Evolutionary conservation across 2,888 invertebrate genomes (phyloP), one percentile per base, ranked within the genome.

Genomic region (Cheilosia pagana): DNA sequence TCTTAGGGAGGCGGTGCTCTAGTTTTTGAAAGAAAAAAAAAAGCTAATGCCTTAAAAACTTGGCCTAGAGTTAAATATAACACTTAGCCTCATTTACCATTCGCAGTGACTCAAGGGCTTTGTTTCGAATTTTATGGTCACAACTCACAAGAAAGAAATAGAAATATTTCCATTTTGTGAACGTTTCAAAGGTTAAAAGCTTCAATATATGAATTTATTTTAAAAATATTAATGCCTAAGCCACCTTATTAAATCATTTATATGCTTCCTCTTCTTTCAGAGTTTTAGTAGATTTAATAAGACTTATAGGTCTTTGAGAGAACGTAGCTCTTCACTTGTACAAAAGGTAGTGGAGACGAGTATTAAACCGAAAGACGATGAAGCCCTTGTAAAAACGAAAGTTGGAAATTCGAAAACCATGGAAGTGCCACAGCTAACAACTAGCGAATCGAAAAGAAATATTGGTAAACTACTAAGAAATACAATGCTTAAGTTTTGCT

Each of bases 221-320:
- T n/a, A n/a, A n/a, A n/a, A n/a, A n/a, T n/a, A n/a, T n/a, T n/a
- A n/a, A n/a, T n/a, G n/a, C n/a, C n/a, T n/a, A n/a, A n/a, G n/a
- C n/a, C n/a, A n/a, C n/a, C n/a, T 60, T 1, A 10, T 8, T 60
- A 28, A 45, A 6, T 35, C 3, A 35, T 3, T n/a, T n/a, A 35
- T 8, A 12, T 35, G 4, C 12, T 35, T 12, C 3, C 62, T 21
- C 35, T n/a, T 45, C 16, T 70, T 45, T 7, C 86, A 91, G 91
- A 90, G 88, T 86, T 90, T 91, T 79, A 90, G 90, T 88, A 90
- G 91, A 31, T 90, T 91, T 67, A 91, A 90, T 74, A 91, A 90
- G 87, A 91, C 91, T 1, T 91, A 91, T 87, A 89, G 92, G 76
- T 91, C 91, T 70, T 86, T 92, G 1, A 90, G 89, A 87, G 91